A percentile compares a stretch with the other conserved stretches of the same genome.
Conservation (phyloP, 2,797 vertebrate species). For the Darevskia mixta region DNA sequence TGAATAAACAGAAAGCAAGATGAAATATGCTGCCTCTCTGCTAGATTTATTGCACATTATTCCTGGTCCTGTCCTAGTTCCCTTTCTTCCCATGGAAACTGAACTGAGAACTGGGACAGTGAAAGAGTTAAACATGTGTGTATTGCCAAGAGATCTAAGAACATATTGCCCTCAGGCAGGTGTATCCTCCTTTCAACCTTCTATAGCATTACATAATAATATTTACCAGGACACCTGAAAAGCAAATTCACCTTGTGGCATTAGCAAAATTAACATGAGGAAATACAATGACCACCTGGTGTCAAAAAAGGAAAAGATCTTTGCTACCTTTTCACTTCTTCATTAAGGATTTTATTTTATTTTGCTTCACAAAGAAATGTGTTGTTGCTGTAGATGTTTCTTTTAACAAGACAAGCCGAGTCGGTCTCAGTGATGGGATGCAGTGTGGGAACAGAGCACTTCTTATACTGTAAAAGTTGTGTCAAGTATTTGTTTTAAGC, state of each 20-base stretch:
- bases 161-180: slow-evolving; percentile 14
- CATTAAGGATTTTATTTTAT: background rate
- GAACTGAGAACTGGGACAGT: slow-evolving; percentile 13
- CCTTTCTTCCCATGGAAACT: background rate
- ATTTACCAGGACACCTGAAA: slow-evolving; percentile 47
- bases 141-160: slow-evolving; percentile 1
- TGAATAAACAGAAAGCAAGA: background rate
- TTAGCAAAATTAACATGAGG: slow-evolving; percentile 44
- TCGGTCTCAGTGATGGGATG: slow-evolving; percentile 27
- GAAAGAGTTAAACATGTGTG: slow-evolving; percentile 19
- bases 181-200: background rate
- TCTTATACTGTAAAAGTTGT: slow-evolving; percentile 21
- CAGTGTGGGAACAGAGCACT: background rate
- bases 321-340: slow-evolving; percentile 8
- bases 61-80: background rate
- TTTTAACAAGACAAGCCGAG: slow-evolving; percentile 39
- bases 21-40: slow-evolving; percentile 3
- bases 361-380: slow-evolving; percentile 17
- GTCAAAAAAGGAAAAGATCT: background rate
- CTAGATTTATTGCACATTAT: background rate
- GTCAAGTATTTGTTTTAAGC: slow-evolving; percentile 43
- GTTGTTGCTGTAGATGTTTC: background rate
- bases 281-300: slow-evolving; percentile 36
- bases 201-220: background rate
- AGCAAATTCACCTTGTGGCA: slow-evolving; percentile 37